Percentiles rank a stretch among this genome's conserved stretches.
Conservation (phyloP, 2,888 invertebrate species). For the Pyrochroa serraticornis region DNA sequence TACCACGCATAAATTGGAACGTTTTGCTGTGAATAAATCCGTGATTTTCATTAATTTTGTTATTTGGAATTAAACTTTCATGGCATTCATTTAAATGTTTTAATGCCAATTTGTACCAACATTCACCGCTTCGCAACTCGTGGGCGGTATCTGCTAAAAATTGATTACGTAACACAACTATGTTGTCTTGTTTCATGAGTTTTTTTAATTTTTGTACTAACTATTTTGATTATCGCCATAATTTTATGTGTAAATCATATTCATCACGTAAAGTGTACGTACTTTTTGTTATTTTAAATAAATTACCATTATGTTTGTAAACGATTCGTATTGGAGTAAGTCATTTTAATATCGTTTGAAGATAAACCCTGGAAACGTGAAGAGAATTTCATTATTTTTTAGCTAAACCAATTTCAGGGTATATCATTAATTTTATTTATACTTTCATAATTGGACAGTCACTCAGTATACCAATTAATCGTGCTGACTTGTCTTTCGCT, state of each 20-base stretch:
- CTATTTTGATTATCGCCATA: too few species aligned
- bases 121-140: too few species aligned
- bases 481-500: too few species aligned
- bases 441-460: too few species aligned
- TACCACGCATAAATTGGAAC: conserved; percentile 10
- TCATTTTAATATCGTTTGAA: conserved; percentile 10
- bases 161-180: too few species aligned
- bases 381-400: conserved; percentile 3
- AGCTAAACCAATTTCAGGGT: not conserved
- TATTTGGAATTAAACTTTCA: conserved; percentile 1
- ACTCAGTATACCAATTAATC: too few species aligned
- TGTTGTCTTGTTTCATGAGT: not conserved
- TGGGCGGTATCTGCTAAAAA: too few species aligned
- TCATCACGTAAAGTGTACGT: conserved; percentile 4
- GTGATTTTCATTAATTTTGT: conserved; percentile 15
- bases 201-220: too few species aligned
- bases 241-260: conserved; percentile 1
- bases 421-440: not conserved
- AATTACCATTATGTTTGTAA: conserved; percentile 3
- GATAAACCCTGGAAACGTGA: conserved; percentile 1
- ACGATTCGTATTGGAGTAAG: conserved; percentile 14
- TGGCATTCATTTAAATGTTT: not conserved
- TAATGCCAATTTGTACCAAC: too few species aligned
- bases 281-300: conserved; percentile 2
- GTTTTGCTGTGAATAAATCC: conserved; percentile 7